Evolutionary conservation across 2,113 vertebrate genomes (phyloP).

Genomic region (Periophthalmodon schlosseri): DNA sequence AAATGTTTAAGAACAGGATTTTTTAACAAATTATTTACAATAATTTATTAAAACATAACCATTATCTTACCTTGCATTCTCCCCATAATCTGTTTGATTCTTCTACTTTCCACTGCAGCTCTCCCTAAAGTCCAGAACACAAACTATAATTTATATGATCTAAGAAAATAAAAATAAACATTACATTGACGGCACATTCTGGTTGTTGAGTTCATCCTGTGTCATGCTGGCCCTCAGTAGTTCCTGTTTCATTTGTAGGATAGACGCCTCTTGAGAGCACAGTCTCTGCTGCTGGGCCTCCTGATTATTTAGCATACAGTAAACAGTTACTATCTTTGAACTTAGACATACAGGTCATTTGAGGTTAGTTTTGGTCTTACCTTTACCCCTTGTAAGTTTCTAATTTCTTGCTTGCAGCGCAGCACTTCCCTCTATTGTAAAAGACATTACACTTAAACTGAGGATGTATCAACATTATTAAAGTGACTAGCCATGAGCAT

Average conservation of each 20-base stretch:
- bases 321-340: background rate
- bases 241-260: conserved; percentile 96
- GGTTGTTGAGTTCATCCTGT: conserved; percentile 88
- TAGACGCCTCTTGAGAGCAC: conserved; percentile 85
- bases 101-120: conserved; percentile 93
- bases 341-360: background rate
- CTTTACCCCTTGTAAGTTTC: conserved; percentile 93
- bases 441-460: conserved; percentile 23
- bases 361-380: conserved; percentile 67
- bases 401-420: conserved; percentile 90
- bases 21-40: too few species aligned
- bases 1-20: too few species aligned
- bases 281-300: conserved; percentile 94
- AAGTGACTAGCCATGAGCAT: background rate
- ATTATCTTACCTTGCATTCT: conserved; percentile 85
- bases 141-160: background rate
- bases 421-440: conserved; percentile 87
- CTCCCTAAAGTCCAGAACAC: conserved; percentile 72
- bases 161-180: background rate
- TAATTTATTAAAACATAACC: background rate
- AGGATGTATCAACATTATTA: background rate
- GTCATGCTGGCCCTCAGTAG: conserved; percentile 88
- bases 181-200: conserved; percentile 64
- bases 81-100: conserved; percentile 85
- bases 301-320: conserved; percentile 63